Evolutionary conservation across 2,113 vertebrate genomes (phyloP).

Genomic region (Myrmophylax atrothorax): DNA sequence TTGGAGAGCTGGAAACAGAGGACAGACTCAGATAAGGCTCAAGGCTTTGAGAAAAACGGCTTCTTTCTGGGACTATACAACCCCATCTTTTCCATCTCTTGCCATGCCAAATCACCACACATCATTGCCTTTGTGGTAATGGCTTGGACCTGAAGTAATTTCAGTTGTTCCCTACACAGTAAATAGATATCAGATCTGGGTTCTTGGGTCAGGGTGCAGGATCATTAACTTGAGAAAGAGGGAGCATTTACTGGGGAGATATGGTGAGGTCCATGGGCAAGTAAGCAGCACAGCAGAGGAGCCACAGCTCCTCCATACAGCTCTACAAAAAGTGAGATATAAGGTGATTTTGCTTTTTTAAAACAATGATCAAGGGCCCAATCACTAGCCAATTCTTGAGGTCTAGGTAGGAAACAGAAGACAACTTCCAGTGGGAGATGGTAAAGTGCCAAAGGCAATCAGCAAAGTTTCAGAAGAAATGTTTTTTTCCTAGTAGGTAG

Average conservation of each 20-base stretch:
- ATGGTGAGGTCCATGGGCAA: not conserved
- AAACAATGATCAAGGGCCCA: not conserved
- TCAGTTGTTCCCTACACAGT: not conserved
- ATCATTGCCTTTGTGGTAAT: not conserved
- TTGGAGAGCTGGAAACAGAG: not conserved
- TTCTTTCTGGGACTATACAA: not conserved
- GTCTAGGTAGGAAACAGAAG: not conserved
- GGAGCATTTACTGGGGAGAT: not conserved
- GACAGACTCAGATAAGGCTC: not conserved
- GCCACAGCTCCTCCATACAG: not conserved
- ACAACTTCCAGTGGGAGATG: not conserved
- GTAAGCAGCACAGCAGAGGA: not conserved
- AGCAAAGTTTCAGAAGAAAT: not conserved
- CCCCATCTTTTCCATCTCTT: not conserved
- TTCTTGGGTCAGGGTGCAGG: not conserved
- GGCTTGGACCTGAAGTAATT: not conserved
- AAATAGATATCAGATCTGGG: not conserved
- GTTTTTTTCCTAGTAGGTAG: not conserved
- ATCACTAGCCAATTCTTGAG: not conserved
- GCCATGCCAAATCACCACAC: rapidly evolving
- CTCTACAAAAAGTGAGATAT: not conserved
- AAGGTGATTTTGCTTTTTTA: not conserved
- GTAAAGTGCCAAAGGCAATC: not conserved
- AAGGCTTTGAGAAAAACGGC: not conserved
- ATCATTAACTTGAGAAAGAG: not conserved